phyloP scores from a whole-genome alignment of 2,888 invertebrate genomes.

The Ectropis crepuscularia region DNA sequence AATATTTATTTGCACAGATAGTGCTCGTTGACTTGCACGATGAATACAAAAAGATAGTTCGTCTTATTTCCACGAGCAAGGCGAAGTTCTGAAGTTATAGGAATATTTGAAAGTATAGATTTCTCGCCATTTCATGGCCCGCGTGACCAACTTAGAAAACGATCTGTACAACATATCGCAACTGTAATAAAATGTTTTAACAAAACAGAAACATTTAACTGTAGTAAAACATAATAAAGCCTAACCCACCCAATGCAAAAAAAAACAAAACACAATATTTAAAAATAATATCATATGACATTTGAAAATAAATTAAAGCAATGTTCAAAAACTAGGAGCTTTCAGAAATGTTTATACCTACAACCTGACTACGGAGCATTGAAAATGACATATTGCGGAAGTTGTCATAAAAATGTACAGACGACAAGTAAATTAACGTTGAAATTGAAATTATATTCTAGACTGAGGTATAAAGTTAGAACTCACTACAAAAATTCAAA shows the following conservation, averaged over 20 bases:
- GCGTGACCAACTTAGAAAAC: too few relatives aligned
- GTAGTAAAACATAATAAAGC: too few relatives aligned
- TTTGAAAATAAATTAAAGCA: not conserved
- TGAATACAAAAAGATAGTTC: too few relatives aligned
- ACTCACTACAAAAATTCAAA: not conserved
- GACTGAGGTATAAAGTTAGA: not conserved
- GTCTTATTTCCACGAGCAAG: too few relatives aligned
- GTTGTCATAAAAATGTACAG: not conserved
- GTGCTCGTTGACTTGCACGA: too few relatives aligned
- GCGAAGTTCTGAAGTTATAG: too few relatives aligned
- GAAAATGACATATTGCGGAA: not conserved
- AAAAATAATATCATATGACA: not conserved
- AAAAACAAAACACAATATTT: not conserved
- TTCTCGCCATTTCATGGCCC: too few relatives aligned
- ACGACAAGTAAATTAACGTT: not conserved
- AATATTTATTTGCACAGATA: too few relatives aligned
- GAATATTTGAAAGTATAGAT: too few relatives aligned
- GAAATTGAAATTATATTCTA: not conserved
- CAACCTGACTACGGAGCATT: not conserved
- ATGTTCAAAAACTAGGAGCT: not conserved
- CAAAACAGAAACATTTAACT: too few relatives aligned
- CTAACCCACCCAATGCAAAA: not conserved
- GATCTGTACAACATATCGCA: too few relatives aligned
- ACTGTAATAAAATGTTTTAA: too few relatives aligned
- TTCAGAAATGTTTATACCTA: not conserved